Conservation (phyloP, 2,113 vertebrate species). For the Donacobius atricapilla region DNA sequence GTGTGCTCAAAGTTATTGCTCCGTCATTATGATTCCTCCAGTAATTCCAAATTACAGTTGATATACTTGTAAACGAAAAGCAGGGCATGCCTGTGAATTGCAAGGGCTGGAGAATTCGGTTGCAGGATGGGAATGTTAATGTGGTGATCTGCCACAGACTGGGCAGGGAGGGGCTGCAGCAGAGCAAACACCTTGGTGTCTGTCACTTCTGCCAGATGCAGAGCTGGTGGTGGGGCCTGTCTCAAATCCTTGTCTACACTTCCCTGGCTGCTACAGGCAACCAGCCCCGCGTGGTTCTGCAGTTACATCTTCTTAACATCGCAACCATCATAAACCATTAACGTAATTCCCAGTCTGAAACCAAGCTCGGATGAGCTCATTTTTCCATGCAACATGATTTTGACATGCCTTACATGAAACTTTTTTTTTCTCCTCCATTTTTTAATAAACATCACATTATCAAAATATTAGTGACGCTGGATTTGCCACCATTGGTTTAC, state of each 20-base stretch:
- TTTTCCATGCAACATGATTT: neutral
- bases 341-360: neutral
- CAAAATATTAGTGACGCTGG: conserved; percentile 20
- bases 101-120: neutral
- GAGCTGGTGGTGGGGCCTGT: neutral
- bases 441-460: conserved; percentile 34
- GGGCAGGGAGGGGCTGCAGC: neutral
- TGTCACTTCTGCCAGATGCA: neutral
- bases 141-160: rapidly evolving
- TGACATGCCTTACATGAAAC: neutral
- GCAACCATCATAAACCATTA: neutral
- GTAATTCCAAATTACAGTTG: conserved; percentile 39
- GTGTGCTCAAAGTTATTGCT: conserved; percentile 5
- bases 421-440: neutral
- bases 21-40: conserved; percentile 37
- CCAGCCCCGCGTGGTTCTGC: neutral
- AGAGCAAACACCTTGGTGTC: neutral
- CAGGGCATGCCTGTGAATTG: neutral
- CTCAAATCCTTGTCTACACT: neutral
- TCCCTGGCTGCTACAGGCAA: neutral
- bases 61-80: conserved; percentile 30
- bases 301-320: neutral
- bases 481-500: conserved; percentile 42
- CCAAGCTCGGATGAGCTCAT: neutral
- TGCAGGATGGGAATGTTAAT: neutral